Evolutionary conservation across 2,797 vertebrate genomes (phyloP), one percentile per base, ranked within the genome.

Genomic region (Lagodon rhomboides): DNA sequence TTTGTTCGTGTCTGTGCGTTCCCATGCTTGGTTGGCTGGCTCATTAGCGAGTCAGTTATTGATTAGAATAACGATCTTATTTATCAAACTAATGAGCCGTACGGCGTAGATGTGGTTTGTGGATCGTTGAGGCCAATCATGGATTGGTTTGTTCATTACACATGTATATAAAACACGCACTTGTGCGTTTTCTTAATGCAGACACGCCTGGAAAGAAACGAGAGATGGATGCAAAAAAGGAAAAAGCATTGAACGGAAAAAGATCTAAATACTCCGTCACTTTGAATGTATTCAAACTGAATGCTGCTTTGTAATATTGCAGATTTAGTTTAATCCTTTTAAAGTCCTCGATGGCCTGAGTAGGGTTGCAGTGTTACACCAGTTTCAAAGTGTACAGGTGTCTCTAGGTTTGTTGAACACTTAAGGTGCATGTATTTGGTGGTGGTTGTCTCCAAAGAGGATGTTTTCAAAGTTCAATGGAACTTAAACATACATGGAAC

Each of bases 51-150:
- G 38, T 58, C 64, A 51, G 66, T 53, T 87, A 88, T 86, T 84
- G 79, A 90, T 90, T 72, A 46, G 30, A 62, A 59, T 67, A 77
- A 68, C 1, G 12, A 49, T 80, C 56, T 71, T 84, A 84, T 84
- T 85, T 62, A 71, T 89, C 80, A 87, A 83, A 74, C 73, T 81
- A 87, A 91, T 87, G 73, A 88, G 84, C 63, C 68, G n/a, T 22
- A 22, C 20, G 61, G 74, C 53, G 11, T 53, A 69, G 74, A 60
- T 82, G 60, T 38, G 73, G 86, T 79, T n/a, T 71, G 63, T 71
- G 69, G 70, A 76, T 82, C 43, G 79, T 23, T 65, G 56, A 70
- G 82, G 76, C 46, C 78, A 80, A 56, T 79, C 78, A 73, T 83
- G 22, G 67, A 77, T 77, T 15, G 12, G 43, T 49, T 79, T 76